phyloP scores from a whole-genome alignment of 2,888 invertebrate species.

The Andrena dorsata region DNA sequence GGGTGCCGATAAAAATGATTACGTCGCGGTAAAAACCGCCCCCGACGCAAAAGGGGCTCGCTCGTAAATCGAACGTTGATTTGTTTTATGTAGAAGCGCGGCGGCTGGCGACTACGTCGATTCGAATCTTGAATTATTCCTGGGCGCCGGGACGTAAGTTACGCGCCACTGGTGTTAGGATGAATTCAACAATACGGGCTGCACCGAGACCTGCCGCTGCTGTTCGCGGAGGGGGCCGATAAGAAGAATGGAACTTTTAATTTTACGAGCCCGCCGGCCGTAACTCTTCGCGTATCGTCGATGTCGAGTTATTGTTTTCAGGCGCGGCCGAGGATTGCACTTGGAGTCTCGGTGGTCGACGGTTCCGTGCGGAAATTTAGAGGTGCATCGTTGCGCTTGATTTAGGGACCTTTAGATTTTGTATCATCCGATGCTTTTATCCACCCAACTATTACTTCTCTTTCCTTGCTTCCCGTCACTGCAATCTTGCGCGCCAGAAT shows the following conservation, averaged over 20 bases:
- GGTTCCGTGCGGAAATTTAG: background rate
- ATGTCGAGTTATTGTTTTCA: constrained; percentile 40
- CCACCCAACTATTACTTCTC: background rate
- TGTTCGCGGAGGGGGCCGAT: constrained; percentile 9
- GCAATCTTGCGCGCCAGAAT: background rate
- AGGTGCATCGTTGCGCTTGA: background rate
- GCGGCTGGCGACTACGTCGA: constrained; percentile 1
- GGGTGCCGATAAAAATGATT: constrained; percentile 66
- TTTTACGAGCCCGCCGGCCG: constrained; percentile 24
- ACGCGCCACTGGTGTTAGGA: constrained; percentile 1
- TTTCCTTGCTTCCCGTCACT: background rate
- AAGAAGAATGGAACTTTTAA: constrained; percentile 35
- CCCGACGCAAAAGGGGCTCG: constrained; percentile 10
- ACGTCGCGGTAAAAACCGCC: constrained; percentile 55
- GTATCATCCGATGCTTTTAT: background rate
- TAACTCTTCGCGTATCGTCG: constrained; percentile 34
- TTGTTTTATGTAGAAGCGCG: constrained; percentile 40
- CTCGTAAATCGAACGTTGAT: constrained; percentile 64
- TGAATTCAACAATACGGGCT: constrained; percentile 3
- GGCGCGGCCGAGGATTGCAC: background rate
- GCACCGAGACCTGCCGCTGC: background rate
- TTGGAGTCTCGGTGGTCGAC: background rate
- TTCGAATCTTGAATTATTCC: constrained; percentile 30
- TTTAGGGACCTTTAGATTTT: constrained; percentile 1
- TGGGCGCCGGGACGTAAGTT: constrained; percentile 1